Evolutionary conservation across 2,888 invertebrate genomes (phyloP), one percentile per base, ranked within the genome.

Genomic region (Lasioglossum marginatum): DNA sequence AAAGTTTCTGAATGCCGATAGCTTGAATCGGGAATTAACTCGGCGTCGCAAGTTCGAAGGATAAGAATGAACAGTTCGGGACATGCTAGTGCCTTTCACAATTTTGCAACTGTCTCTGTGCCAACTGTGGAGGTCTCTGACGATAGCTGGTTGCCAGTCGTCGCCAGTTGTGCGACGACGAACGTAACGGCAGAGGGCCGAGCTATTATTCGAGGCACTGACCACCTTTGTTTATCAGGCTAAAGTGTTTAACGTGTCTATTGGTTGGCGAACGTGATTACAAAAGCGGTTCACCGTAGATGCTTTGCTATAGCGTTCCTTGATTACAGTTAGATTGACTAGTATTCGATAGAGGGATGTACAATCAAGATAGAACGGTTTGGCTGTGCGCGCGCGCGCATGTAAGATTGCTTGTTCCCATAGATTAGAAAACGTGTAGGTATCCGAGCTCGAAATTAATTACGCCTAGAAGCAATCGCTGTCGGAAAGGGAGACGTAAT

Each of bases 211-310:
- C 78, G 75, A 57, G 37, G 78, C 19, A 12, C 60, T 71, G 82
- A 34, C 82, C 74, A 57, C 77, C 82, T 82, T 78, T 75, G 82
- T 84, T 79, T 83, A 79, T 31, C 74, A 31, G 23, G 60, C 48
- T 63, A 79, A 83, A 79, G 79, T 79, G 79, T 71, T 77, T 78
- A 71, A 77, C 81, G 77, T 77, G 76, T 73, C 81, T 40, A 74
- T 71, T 60, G 83, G 27, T 27, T 12, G 73, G 52, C 81, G 60
- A 75, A 74, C 81, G 76, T 81, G 77, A 81, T 77, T 73, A 81
- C 81, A 82, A 79, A 78, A 74, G 82, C 72, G 71, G 71, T 60
- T 52, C 72, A 31, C 68, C 77, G 34, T 73, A 52, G 43, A 70
- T 57, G 37, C 74, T 70, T 70, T 57, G 52, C 78, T 70, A 57